Evolutionary conservation across 2,113 vertebrate species (phyloP).

Genomic region (Salvator merianae): DNA sequence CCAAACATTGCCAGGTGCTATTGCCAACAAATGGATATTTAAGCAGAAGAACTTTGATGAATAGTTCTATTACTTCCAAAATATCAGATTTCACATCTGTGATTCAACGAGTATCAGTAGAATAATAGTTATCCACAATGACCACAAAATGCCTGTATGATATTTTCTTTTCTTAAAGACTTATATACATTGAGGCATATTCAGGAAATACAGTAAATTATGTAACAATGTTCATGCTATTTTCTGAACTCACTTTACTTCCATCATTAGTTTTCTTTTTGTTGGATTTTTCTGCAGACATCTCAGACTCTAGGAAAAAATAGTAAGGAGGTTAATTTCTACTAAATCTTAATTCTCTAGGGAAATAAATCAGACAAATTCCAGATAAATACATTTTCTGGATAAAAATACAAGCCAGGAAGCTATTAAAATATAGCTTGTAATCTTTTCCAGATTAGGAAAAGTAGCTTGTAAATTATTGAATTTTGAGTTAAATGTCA

Average conservation of each 20-base stretch:
- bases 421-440: neutral
- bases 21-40: neutral
- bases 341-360: neutral
- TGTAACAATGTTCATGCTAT: neutral
- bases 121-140: neutral
- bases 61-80: neutral
- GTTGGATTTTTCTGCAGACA: slow-evolving; percentile 61
- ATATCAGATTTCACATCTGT: neutral
- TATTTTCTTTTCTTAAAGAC: neutral
- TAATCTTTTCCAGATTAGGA: neutral
- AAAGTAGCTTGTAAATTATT: neutral
- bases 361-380: neutral
- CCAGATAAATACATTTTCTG: neutral
- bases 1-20: neutral
- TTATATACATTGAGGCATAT: too few species aligned
- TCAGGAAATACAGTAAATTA: neutral
- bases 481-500: neutral
- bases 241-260: slow-evolving; percentile 76
- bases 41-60: neutral
- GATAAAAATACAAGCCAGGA: neutral
- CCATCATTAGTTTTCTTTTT: slow-evolving; percentile 77
- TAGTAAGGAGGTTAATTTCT: neutral
- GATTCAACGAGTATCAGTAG: neutral
- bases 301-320: slow-evolving; percentile 59
- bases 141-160: neutral